Evolutionary conservation across 2,888 invertebrate species (phyloP).

Genomic region (Ligdia adustata): DNA sequence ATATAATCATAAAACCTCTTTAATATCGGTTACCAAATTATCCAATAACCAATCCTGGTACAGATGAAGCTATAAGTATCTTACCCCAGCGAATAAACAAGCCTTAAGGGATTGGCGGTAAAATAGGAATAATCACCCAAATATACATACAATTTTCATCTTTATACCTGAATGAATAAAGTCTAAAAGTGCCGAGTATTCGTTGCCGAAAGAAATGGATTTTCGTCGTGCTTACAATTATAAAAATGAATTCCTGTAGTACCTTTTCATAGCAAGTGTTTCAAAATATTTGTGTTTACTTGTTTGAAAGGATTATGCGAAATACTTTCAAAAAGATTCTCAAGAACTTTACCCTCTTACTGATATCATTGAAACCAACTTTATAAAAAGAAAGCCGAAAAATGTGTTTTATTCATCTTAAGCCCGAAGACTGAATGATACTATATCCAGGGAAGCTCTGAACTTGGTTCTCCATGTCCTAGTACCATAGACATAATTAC

Average conservation of each 20-base stretch:
- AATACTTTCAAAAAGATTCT: no score
- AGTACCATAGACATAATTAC: no score
- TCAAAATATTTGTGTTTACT: not conserved
- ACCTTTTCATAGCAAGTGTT: constrained; percentile 18
- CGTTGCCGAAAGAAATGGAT: no score
- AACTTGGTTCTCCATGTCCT: no score
- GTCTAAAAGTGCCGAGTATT: not conserved
- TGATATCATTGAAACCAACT: no score
- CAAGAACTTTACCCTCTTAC: no score
- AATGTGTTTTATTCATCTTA: no score
- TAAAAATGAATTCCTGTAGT: constrained; percentile 12
- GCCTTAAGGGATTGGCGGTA: constrained; percentile 3
- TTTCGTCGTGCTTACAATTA: constrained; percentile 26
- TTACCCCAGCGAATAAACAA: constrained; percentile 18
- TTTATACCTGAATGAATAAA: constrained; percentile 10
- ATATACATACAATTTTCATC: constrained; percentile 19
- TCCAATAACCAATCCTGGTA: constrained; percentile 13
- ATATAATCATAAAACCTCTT: constrained; percentile 2
- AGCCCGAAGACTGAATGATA: no score
- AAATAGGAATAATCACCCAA: no score
- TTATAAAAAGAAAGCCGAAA: no score
- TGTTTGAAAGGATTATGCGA: no score
- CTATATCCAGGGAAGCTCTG: no score
- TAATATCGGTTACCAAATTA: constrained; percentile 9
- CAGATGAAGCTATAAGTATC: constrained; percentile 23